Base-by-base conservation (phyloP, 2,888 invertebrate species). In the Mythimna pallens region DNA sequence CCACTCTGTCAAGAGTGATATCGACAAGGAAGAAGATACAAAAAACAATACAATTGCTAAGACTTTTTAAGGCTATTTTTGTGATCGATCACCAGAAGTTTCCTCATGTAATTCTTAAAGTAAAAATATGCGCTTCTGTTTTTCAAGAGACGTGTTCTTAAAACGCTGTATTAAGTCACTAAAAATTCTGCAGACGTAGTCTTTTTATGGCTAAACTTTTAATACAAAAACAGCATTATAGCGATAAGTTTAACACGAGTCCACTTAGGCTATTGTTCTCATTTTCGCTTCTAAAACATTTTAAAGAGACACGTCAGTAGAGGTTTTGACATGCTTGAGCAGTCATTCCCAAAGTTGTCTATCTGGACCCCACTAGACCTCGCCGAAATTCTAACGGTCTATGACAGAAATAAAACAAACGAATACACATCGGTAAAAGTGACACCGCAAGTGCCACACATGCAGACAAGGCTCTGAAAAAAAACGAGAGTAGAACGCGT, bases 121-220 rank as follows among this genome's bases (percentile, higher is more conserved):
- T 10, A 34, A 20, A n/a, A 34, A 9, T 20, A 58, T 36, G 9
- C 58, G 20, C 36, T 34, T 40, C 36, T 61, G 22, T 40, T 61
- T 52, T 40, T 40, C 8, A 43, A 40, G 2, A 17, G 12, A 61
- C 8, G 1, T 40, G 12, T 14, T 61, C 8, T 8, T 61, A 40
- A 40, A 59, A 12, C n/a, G 4, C n/a, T 40, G 7, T 61, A 22
- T 22, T 22, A 22, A 40, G 14, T 8, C 30, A 9, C 36, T 68
- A 20, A 40, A 6, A 43, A 43, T 80, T 70, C 68, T 8, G 43
- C 0, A 22, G 4, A 59, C 67, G 64, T 63, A 10, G 12, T 20
- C 47, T 7, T 62, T 72, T 78, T 67, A 62, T 68, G 25, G 47
- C 50, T 0, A 59, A 81, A 79, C 52, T 81, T 82, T 57, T n/a